phyloP scores from a whole-genome alignment of 2,113 vertebrate species.

The Elachura formosa region DNA sequence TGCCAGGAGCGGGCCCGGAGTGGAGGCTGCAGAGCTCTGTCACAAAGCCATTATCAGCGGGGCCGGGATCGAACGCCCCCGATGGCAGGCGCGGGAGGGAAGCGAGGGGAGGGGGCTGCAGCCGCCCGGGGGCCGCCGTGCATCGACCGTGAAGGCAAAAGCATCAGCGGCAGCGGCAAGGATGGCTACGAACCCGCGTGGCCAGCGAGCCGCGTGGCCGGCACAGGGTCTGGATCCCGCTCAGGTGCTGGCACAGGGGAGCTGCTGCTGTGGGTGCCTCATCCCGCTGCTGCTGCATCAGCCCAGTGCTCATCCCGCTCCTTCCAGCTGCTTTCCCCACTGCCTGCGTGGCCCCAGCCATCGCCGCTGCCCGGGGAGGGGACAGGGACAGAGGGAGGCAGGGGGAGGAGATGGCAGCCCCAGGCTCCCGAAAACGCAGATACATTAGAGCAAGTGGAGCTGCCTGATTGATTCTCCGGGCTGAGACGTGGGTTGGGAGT shows the following conservation, averaged over 20 bases:
- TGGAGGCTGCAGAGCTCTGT: not conserved
- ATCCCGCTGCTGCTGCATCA: not conserved
- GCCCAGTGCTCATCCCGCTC: not conserved
- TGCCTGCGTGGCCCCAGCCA: not conserved
- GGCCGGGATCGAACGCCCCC: not conserved
- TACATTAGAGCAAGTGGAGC: conserved; percentile 39
- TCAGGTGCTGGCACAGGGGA: not conserved
- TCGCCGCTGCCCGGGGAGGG: not conserved
- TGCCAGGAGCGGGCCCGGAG: not conserved
- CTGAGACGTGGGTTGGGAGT: conserved; percentile 58
- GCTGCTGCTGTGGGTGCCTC: not conserved
- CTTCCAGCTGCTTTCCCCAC: not conserved
- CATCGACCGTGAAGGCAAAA: not conserved
- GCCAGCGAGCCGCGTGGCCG: not conserved
- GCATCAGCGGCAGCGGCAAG: not conserved
- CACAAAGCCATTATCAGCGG: not conserved
- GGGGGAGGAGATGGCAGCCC: conserved; percentile 35
- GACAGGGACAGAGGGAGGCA: not conserved
- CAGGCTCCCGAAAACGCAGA: conserved; percentile 35
- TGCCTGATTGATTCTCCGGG: conserved; percentile 59
- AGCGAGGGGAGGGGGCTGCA: not conserved
- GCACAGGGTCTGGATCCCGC: not conserved
- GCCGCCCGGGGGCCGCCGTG: not conserved
- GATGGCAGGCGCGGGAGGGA: not conserved
- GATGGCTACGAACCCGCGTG: accelerated